Evolutionary conservation across 1,140 invertebrate species (phyloP), one percentile per base, ranked within the genome.

Genomic region (Ceratina japonica): DNA sequence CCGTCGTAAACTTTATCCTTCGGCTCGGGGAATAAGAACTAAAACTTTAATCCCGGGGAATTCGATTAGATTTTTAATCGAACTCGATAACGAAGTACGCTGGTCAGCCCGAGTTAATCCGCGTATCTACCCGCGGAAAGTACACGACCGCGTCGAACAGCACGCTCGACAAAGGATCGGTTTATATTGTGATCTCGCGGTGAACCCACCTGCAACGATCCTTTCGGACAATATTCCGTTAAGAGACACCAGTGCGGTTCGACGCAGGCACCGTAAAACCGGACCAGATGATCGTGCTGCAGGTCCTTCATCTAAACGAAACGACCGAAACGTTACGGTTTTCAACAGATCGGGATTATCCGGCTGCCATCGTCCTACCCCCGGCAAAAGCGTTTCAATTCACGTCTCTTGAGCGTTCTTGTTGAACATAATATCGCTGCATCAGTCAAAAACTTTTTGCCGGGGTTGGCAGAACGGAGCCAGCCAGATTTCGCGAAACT

Each of bases 211-310:
- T 95, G 94, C 24, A 99, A 93, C 58, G 97, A 98, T 61, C 99
- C 99, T 92, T 98, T 98, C 0, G 97, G 97, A 89, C 98, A 99
- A 87, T 98, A 99, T 91, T 99, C 98, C 0, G 97, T 99, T 0
- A 99, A 92, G 0, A 99, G 93, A 84, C 97, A 99, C 83, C 95
- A 96, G 83, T 97, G 93, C 0, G 96, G 95, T 10, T 99, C 98
- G 13, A 99, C 94, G 87, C 98, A 99, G 2, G 97, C 97, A 0
- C 98, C 98, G 83, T 97, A 97, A 92, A 99, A 99, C 82, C 97
- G 94, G 8, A 98, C 98, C 82, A 99, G 93, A 91, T 99, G 98
- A 90, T 99, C 98, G 89, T 99, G 97, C 84, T 99, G 97, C 2
- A 99, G 92, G 90, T 99, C 98, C 91, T 99, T 98, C 95, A 99